Evolutionary conservation across 1,140 invertebrate species (phyloP), one percentile per base, ranked within the genome.

Genomic region (Maconellicoccus hirsutus): DNA sequence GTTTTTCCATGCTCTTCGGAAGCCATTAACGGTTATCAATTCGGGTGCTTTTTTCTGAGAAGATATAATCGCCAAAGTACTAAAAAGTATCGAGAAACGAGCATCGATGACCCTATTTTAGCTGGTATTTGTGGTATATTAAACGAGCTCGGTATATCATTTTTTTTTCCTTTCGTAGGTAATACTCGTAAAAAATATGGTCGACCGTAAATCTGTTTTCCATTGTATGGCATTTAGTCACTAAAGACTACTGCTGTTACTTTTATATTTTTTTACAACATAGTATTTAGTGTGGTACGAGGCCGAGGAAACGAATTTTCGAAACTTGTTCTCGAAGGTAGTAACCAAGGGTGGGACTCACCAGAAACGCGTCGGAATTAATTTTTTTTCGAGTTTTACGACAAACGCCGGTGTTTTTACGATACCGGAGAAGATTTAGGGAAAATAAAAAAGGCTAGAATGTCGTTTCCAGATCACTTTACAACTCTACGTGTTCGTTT

Each of bases 191-290:
- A 66, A 66, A 66, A 66, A 66, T 25, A 66, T 66, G 61, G 61
- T 66, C 19, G 61, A 66, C 25, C 61, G 61, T 66, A 66, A 66
- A 66, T 66, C 61, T 66, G 25, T 26, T 23, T 66, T 23, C 61
- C 10, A 26, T 66, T 66, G 61, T 66, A 66, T 23, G 14, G 61
- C 21, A 19, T 66, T 66, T 25, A 66, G 61, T 66, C 22, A 66
- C 61, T 26, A 66, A 66, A 23, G 25, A 66, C 61, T 66, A 66
- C 61, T 66, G 25, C 61, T 66, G 61, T 66, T 66, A 66, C 61
- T 66, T 66, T 66, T 66, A 66, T 66, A 66, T 66, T 19, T 66
- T 66, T 52, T 66, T 66, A 66, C 61, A 66, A 66, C 61, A 66
- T 66, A 66, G 61, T 66, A 66, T 66, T n/a, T 59, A 19, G 21